Conservation (phyloP, 2,888 invertebrate species). For the Prosopocoilus inquinatus region DNA sequence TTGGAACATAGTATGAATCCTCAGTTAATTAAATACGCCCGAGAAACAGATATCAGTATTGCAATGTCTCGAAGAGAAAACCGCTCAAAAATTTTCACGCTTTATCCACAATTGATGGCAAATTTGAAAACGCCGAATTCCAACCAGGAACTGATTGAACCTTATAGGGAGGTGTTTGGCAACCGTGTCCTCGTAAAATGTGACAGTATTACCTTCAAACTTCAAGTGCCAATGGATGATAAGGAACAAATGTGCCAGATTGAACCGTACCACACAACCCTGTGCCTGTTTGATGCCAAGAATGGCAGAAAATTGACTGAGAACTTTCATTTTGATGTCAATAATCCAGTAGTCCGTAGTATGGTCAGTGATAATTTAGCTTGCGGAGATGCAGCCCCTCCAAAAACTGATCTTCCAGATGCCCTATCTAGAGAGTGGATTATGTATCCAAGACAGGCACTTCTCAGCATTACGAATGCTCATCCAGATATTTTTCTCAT, state of each 20-base stretch:
- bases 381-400: conserved; percentile 40
- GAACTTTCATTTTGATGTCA: conserved; percentile 88
- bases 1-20: conserved; percentile 92
- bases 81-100: conserved; percentile 74
- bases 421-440: conserved; percentile 76
- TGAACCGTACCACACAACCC: conserved; percentile 89
- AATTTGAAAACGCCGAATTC: conserved; percentile 44
- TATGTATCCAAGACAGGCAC: conserved; percentile 66
- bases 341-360: conserved; percentile 68
- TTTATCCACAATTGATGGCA: conserved; percentile 62
- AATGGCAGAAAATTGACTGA: conserved; percentile 86
- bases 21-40: conserved; percentile 82
- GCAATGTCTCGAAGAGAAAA: conserved; percentile 77
- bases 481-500: conserved; percentile 90
- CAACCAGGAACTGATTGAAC: conserved; percentile 56
- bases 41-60: conserved; percentile 87
- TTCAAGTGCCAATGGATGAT: conserved; percentile 78
- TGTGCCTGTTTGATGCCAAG: conserved; percentile 88
- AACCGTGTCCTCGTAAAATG: conserved; percentile 80
- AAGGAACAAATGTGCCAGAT: conserved; percentile 72
- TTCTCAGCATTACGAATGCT: conserved; percentile 83
- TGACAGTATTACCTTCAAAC: conserved; percentile 77
- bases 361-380: conserved; percentile 48
- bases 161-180: conserved; percentile 85
- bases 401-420: conserved; percentile 62